Conservation (phyloP, 2,888 invertebrate species). For the Dorcus parallelipipedus region DNA sequence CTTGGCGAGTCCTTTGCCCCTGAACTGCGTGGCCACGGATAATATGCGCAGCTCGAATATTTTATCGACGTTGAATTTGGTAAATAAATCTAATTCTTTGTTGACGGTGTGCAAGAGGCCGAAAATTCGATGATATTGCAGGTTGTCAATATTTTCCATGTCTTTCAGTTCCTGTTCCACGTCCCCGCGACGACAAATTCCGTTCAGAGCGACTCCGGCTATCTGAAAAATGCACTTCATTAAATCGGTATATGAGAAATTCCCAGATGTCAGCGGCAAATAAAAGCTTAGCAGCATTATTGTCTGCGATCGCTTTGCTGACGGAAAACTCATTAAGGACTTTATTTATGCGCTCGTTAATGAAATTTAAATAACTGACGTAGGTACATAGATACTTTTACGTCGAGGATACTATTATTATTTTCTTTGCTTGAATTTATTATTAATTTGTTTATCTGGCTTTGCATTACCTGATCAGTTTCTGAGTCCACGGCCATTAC, state of each 20-base stretch:
- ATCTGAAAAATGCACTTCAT: slow-evolving; percentile 56
- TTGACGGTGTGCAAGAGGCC: slow-evolving; percentile 70
- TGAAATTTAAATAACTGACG: too few relatives aligned
- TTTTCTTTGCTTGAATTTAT: not conserved
- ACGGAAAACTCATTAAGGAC: not conserved
- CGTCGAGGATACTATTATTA: not conserved
- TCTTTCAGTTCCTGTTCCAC: slow-evolving; percentile 66
- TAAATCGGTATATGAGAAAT: slow-evolving; percentile 9
- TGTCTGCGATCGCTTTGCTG: not conserved
- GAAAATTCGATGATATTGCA: slow-evolving; percentile 75
- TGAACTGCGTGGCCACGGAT: slow-evolving; percentile 67
- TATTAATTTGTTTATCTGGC: too few relatives aligned
- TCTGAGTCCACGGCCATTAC: slow-evolving; percentile 62
- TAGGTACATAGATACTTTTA: not conserved
- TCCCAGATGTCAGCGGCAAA: too few relatives aligned
- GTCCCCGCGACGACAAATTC: slow-evolving; percentile 70
- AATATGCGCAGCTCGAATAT: slow-evolving; percentile 79
- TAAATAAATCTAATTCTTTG: slow-evolving; percentile 66
- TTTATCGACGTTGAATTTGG: slow-evolving; percentile 62
- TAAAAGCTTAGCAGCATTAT: not conserved
- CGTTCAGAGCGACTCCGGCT: slow-evolving; percentile 74
- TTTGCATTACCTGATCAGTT: slow-evolving; percentile 56
- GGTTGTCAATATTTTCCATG: slow-evolving; percentile 63
- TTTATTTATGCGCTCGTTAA: not conserved
- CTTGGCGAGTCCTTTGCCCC: slow-evolving; percentile 74